A percentile compares a stretch with the other conserved stretches of the same genome.
phyloP scores from a whole-genome alignment of 2,797 vertebrate genomes.

The Sciurus carolinensis region DNA sequence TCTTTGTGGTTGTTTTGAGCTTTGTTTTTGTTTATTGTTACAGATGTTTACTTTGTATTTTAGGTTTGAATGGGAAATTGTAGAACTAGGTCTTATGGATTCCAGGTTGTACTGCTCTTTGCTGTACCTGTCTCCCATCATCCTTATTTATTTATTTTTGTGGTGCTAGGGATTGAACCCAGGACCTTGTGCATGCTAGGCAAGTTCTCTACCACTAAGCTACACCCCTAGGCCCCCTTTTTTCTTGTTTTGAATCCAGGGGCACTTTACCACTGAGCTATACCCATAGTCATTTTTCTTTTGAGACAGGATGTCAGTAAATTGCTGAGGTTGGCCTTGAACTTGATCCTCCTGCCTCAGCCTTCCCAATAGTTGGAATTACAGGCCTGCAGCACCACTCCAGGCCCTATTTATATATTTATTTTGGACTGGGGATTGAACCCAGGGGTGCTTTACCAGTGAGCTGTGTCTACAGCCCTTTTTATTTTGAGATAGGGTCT shows the following conservation, averaged over 20 bases:
- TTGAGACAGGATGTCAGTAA: neutral
- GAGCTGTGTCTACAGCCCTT: too few species aligned
- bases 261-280: neutral
- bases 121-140: neutral
- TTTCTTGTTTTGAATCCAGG: neutral
- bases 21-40: neutral
- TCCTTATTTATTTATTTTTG: too few species aligned
- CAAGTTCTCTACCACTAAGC: too few species aligned
- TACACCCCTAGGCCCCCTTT: too few species aligned
- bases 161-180: neutral
- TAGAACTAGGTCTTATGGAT: neutral
- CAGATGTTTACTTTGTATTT: constrained; percentile 3
- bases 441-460: too few species aligned
- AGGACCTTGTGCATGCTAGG: too few species aligned
- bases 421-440: too few species aligned
- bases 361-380: too few species aligned
- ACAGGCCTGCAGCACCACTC: too few species aligned
- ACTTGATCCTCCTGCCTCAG: too few species aligned
- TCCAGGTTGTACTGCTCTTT: constrained; percentile 12
- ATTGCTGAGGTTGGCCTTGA: neutral
- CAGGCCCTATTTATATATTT: too few species aligned
- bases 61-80: constrained; percentile 37
- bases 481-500: too few species aligned
- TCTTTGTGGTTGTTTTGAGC: neutral
- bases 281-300: neutral